Evolutionary conservation across 2,113 vertebrate species (phyloP).

Genomic region (Lucifuga dentata): DNA sequence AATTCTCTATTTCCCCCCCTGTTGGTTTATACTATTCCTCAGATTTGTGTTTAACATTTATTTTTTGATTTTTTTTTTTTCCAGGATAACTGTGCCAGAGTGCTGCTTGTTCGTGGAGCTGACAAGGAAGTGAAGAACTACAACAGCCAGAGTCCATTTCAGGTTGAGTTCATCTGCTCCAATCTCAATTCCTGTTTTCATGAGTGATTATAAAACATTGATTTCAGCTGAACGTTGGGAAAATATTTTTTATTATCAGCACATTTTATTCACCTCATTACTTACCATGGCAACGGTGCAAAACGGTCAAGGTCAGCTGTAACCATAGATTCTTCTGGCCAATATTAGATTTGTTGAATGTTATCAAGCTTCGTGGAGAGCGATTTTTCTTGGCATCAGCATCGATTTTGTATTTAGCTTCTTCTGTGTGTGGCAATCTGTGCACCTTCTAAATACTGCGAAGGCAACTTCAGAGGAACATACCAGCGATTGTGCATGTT

Average conservation of each 20-base stretch:
- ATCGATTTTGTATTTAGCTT: no score
- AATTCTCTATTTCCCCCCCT: not conserved
- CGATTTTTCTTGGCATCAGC: not conserved
- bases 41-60: not conserved
- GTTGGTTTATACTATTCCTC: not conserved
- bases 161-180: slow-evolving; percentile 81
- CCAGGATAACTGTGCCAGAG: slow-evolving; percentile 93
- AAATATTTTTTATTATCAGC: slow-evolving; percentile 23
- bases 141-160: slow-evolving; percentile 95
- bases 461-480: no score
- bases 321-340: slow-evolving; percentile 29
- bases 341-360: slow-evolving; percentile 6
- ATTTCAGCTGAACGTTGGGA: slow-evolving; percentile 2
- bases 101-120: slow-evolving; percentile 92
- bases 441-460: not conserved
- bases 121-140: slow-evolving; percentile 95
- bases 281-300: slow-evolving; percentile 67
- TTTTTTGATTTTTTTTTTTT: not conserved
- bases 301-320: slow-evolving; percentile 52
- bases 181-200: not conserved
- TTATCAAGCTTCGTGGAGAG: not conserved
- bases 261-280: slow-evolving; percentile 30
- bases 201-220: not conserved
- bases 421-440: not conserved
- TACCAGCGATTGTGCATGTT: no score